Percentiles rank a stretch among this genome's conserved stretches.
Evolutionary conservation across 2,797 vertebrate species (phyloP).

Genomic region (Mormyrus proboscirostris): DNA sequence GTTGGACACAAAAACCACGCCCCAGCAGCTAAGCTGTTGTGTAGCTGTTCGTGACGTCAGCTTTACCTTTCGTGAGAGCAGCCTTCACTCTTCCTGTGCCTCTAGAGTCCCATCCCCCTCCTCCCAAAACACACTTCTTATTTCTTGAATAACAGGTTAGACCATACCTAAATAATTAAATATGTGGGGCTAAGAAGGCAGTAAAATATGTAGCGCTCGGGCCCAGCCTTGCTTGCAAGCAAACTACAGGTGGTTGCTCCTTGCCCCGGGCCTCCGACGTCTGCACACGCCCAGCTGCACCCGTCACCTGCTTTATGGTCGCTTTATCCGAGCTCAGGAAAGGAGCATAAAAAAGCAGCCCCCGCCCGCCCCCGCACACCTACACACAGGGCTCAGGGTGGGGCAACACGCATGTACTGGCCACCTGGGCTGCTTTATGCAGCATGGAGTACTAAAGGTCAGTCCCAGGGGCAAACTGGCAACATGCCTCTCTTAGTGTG

Average conservation of each 20-base stretch:
- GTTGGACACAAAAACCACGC: conserved; percentile 17
- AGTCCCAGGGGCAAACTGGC: not conserved
- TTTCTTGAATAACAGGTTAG: conserved; percentile 15
- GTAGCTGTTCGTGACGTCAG: conserved; percentile 36
- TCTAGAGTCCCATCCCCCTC: not conserved
- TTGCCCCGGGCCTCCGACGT: conserved; percentile 5
- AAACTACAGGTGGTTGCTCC: not conserved
- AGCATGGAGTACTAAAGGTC: not conserved
- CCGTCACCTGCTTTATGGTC: not conserved
- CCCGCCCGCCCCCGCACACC: not conserved
- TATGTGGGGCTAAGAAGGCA: conserved; percentile 2
- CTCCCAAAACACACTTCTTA: conserved; percentile 27
- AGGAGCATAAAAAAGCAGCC: not conserved
- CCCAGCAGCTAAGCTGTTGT: not conserved
- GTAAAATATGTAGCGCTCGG: conserved; percentile 14
- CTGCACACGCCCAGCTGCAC: conserved; percentile 9
- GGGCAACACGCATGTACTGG: not conserved
- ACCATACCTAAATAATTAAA: conserved; percentile 22
- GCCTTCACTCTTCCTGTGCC: conserved; percentile 10
- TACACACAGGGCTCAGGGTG: not conserved
- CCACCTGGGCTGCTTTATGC: not conserved
- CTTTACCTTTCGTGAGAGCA: conserved; percentile 32
- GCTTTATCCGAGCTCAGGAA: not conserved
- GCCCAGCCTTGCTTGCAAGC: not conserved
- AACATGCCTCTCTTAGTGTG: not conserved